Base-by-base conservation (phyloP, 2,888 invertebrate genomes). In the Hypsopygia costalis region DNA sequence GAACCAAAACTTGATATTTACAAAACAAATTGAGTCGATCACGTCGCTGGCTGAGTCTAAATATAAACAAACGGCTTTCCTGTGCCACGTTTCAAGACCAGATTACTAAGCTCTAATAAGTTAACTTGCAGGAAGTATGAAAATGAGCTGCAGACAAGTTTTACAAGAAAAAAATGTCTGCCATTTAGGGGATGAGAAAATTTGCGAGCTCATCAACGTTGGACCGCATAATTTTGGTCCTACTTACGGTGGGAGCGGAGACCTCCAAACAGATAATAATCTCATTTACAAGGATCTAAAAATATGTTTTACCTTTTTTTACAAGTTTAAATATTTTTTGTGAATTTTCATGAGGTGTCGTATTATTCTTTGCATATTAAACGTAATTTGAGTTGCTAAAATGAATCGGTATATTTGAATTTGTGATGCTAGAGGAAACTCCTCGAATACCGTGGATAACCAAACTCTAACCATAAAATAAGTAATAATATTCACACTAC, bases 151-250 rank as follows among this genome's bases (percentile, higher is more conserved):
- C 11, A 30, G 34, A 38, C 40, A 46, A 40, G 44, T 50, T 44
- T 30, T 34, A 29, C 33, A 38, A 32, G 36, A 47, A 51, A 52
- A 52, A 49, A 55, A 49, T 52, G 51, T 40, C 34, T 21, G 12
- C 48, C 51, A 53, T 55, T 55, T 50, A 46, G 37, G 34, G 48
- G 44, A 44, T 49, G 45, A 41, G 46, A 46, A 49, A 51, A 58
- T 54, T 52, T 51, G 55, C 45, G 49, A 47, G 51, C 42, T 51
- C 53, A 53, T 53, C 52, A 52, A 50, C 53, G 40, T 41, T 34
- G 49, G 40, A 36, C 46, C 44, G 42, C 36, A 41, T 43, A 44
- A 44, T 48, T 55, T 52, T 50, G 48, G 44, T 47, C 47, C 44
- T 46, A 40, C 42, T 34, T 40, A 40, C 34, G 34, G 32, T 32